A percentile compares a stretch with the other conserved stretches of the same genome.
Evolutionary conservation across 2,888 invertebrate species (phyloP).

Genomic region (Leptopilina myrica): DNA sequence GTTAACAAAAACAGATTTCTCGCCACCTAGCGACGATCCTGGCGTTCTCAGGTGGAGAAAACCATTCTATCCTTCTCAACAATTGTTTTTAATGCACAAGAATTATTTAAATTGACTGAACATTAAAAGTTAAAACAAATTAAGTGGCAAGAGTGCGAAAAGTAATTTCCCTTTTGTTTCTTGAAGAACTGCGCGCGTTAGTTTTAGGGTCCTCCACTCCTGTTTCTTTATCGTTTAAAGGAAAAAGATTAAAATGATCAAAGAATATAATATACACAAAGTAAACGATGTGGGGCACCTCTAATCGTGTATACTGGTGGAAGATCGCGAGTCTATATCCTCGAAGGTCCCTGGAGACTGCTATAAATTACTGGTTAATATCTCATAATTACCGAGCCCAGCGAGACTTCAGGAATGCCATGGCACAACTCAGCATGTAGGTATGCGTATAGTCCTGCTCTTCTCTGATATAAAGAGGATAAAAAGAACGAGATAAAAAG

Average conservation of each 20-base stretch:
- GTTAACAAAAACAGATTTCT: too few relatives aligned
- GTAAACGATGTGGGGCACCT: constrained; percentile 36
- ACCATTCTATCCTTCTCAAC: too few relatives aligned
- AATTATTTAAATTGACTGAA: too few relatives aligned
- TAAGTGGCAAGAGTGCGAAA: too few relatives aligned
- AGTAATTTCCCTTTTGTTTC: too few relatives aligned
- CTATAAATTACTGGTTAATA: constrained; percentile 73
- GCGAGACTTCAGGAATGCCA: constrained; percentile 66
- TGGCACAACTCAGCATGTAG: constrained; percentile 63
- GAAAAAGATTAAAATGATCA: constrained; percentile 34
- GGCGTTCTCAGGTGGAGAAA: too few relatives aligned
- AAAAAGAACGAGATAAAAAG: constrained; percentile 41
- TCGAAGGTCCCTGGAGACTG: constrained; percentile 64
- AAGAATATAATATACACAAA: constrained; percentile 22
- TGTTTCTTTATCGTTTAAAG: too few relatives aligned
- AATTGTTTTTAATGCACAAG: too few relatives aligned
- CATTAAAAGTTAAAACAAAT: too few relatives aligned
- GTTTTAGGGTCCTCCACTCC: too few relatives aligned
- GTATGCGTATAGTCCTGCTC: constrained; percentile 59
- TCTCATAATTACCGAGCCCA: constrained; percentile 71
- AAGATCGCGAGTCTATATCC: constrained; percentile 53
- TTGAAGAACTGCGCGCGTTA: too few relatives aligned
- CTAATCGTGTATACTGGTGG: constrained; percentile 19
- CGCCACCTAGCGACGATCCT: too few relatives aligned
- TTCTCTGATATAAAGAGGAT: constrained; percentile 38